These are phyloP conservation scores for Exaiptasia diaphana DNA, from an alignment of 64 coral and sea anemone species.

Conservation along the genomic window DNA sequence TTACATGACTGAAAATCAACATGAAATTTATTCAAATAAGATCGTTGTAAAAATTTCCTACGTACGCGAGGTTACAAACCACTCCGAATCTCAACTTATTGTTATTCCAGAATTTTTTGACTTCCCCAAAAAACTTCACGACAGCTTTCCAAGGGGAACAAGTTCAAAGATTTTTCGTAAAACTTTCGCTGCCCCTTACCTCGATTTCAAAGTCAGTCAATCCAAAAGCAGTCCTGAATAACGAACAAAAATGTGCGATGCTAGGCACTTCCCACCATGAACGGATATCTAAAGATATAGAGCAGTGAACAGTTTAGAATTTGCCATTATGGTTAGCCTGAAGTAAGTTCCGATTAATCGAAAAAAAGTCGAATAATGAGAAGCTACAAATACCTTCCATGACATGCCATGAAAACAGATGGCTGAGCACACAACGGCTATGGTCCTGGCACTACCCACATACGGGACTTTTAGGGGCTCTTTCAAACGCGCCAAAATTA, in stretches of 20 bases:
- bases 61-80: too few species aligned
- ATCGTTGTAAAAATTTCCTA: too few species aligned
- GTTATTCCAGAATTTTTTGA: too few species aligned
- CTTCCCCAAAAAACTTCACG: background rate
- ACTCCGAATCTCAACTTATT: too few species aligned
- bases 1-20: too few species aligned
- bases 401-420: constrained; percentile 98
- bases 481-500: background rate
- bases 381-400: constrained; percentile 90
- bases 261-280: constrained; percentile 98
- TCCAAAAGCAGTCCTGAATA: constrained; percentile 95
- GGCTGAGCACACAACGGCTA: constrained; percentile 57
- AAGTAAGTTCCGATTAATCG: constrained; percentile 62
- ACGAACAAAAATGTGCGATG: constrained; percentile 99
- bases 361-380: constrained; percentile 71
- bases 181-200: constrained; percentile 74
- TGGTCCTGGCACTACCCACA: constrained; percentile 55
- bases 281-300: constrained; percentile 91
- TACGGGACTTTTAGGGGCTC: constrained; percentile 34
- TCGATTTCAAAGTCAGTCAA: constrained; percentile 99
- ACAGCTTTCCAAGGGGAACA: background rate
- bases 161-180: constrained; percentile 40
- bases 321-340: constrained; percentile 56
- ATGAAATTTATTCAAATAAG: too few species aligned
- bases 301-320: constrained; percentile 56